A percentile compares a stretch with the other conserved stretches of the same genome.
These are phyloP conservation scores for Octonoba sinensis DNA, from an alignment of 2,888 invertebrate species.

Conservation along the genomic window DNA sequence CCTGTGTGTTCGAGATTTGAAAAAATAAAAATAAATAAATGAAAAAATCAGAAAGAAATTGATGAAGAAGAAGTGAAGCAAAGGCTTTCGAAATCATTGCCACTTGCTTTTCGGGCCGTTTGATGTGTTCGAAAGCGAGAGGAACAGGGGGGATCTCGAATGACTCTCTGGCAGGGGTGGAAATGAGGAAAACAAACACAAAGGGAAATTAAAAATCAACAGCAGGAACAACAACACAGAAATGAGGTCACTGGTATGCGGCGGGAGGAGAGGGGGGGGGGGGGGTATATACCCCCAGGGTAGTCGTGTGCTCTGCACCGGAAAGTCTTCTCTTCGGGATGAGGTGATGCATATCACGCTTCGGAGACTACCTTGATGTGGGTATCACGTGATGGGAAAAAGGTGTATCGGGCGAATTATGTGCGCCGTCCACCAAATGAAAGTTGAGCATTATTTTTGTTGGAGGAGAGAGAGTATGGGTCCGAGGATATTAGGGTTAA, in stretches of 20 bases:
- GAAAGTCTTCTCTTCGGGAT: slow-evolving; percentile 4
- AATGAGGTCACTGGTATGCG: slow-evolving; percentile 40
- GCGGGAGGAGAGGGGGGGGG: slow-evolving; percentile 17
- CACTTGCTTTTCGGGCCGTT: no score
- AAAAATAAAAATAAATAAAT: no score
- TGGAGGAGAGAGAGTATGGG: no score
- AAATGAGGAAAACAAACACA: slow-evolving; percentile 35
- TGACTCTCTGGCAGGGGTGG: background rate
- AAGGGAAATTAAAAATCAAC: slow-evolving; percentile 29
- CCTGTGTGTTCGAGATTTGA: no score
- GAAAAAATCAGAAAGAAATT: no score
- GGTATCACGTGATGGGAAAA: slow-evolving; percentile 9
- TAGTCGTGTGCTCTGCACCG: slow-evolving; percentile 11
- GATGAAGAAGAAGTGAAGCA: no score
- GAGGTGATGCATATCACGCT: no score
- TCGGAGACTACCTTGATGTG: background rate
- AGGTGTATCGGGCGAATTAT: background rate
- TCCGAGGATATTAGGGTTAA: no score
- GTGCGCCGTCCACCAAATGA: no score
- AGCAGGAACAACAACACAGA: slow-evolving; percentile 4
- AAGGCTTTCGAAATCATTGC: no score
- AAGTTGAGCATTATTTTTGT: no score
- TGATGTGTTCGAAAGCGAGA: background rate
- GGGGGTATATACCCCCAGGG: slow-evolving; percentile 16
- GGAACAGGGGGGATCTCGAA: background rate